Base-by-base conservation (phyloP, 2,888 invertebrate species). In the Eilema sororculum region DNA sequence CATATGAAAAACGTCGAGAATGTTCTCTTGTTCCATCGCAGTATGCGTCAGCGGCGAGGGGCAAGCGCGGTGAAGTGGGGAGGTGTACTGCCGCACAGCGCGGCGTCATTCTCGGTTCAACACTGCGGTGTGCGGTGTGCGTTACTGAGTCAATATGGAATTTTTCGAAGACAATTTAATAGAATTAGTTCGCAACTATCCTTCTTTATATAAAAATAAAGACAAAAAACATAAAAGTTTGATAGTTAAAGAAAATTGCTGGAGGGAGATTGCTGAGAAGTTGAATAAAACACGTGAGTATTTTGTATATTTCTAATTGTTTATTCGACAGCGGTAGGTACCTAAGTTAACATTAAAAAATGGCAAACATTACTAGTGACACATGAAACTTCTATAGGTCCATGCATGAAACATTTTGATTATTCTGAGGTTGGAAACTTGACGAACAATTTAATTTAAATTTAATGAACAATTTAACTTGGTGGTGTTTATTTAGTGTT, bases 191-290 rank as follows among this genome's bases (percentile, higher is more conserved):
- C 58, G 66, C 59, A 59, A 59, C 41, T 66, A 59, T 41, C 37
- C 66, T 58, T 66, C 66, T 59, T 66, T 59, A 59, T 25, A 59
- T 41, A 66, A 66, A 66, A 41, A 41, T 59, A 59, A 59, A 13
- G 25, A 59, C 28, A 59, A 59, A 59, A 25, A 59, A 13, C 8
- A 59, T 9, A 22, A 57, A 22, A 57, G 37, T 37, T 37, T 37
- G 37, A 37, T 37, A 37, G 37, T 37, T 37, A 37, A 37, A 37
- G 37, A 72, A 68, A 72, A 68, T 66, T 72, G 72, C 68, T 72
- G 68, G 72, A 68, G 68, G 72, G 72, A 72, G 72, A 72, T 72
- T 61, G 72, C 68, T 68, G 68, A 68, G 66, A 72, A 68, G 66
- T 72, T 72, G 66, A 72, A 72, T 69, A 72, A 72, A 69, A 69